Evolutionary conservation across 2,797 vertebrate species (phyloP).

Genomic region (Myotis findleyi): DNA sequence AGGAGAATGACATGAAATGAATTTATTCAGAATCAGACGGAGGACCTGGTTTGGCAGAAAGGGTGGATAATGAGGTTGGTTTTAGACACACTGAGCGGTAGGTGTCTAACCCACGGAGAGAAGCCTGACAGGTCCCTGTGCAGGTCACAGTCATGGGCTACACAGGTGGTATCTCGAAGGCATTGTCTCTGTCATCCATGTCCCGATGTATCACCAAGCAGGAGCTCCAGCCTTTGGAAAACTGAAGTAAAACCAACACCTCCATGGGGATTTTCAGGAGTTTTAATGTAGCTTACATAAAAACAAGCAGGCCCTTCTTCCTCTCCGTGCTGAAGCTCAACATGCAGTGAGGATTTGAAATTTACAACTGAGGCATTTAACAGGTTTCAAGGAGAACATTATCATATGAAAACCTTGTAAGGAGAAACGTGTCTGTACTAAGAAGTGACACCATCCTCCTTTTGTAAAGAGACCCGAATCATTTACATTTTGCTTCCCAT

Average conservation of each 20-base stretch:
- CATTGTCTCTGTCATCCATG: neutral
- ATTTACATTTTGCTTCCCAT: slow-evolving; percentile 84
- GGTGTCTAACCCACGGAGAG: neutral
- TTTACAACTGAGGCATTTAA: slow-evolving; percentile 84
- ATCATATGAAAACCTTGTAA: slow-evolving; percentile 88
- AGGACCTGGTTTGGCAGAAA: neutral
- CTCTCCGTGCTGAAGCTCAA: slow-evolving; percentile 80
- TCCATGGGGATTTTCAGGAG: slow-evolving; percentile 80
- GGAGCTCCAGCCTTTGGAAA: slow-evolving; percentile 69
- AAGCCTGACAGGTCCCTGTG: neutral
- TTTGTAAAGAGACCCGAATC: slow-evolving; percentile 83
- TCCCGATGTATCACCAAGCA: slow-evolving; percentile 15
- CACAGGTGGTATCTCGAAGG: neutral
- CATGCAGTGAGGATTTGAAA: slow-evolving; percentile 84
- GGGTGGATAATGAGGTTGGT: neutral
- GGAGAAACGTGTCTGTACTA: slow-evolving; percentile 84
- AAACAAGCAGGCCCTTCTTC: slow-evolving; percentile 79
- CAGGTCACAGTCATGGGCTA: neutral
- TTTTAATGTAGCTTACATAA: slow-evolving; percentile 77
- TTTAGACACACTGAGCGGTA: neutral
- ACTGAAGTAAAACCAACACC: slow-evolving; percentile 76
- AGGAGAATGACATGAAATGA: neutral
- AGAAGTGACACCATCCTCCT: slow-evolving; percentile 81
- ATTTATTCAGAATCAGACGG: neutral
- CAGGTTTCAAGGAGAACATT: slow-evolving; percentile 85